Evolutionary conservation across 2,888 invertebrate genomes (phyloP).

Genomic region (Silvanus unidentatus): DNA sequence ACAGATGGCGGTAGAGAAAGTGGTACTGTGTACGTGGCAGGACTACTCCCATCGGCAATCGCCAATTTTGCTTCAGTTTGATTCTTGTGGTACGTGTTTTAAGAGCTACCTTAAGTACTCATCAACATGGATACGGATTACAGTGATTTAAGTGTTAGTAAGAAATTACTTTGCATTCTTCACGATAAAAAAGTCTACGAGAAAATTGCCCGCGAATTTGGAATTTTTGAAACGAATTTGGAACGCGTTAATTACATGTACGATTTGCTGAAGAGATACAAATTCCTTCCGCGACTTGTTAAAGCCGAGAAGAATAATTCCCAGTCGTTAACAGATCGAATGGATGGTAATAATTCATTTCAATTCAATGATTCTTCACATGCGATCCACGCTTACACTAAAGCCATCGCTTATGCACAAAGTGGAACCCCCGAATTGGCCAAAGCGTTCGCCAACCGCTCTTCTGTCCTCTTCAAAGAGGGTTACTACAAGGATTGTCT

Average conservation of each 20-base stretch:
- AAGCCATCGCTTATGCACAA: slow-evolving; percentile 60
- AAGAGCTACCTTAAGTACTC: too few relatives aligned
- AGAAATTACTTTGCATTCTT: too few relatives aligned
- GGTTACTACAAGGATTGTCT: slow-evolving; percentile 61
- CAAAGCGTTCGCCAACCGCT: slow-evolving; percentile 69
- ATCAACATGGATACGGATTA: too few relatives aligned
- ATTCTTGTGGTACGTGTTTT: too few relatives aligned
- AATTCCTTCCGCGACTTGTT: slow-evolving; percentile 43
- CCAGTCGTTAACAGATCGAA: slow-evolving; percentile 23
- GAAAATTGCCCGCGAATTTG: too few relatives aligned
- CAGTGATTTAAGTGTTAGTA: too few relatives aligned
- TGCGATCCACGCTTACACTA: slow-evolving; percentile 54
- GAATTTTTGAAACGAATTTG: slow-evolving; percentile 44
- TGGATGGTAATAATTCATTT: slow-evolving; percentile 35
- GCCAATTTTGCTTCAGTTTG: too few relatives aligned
- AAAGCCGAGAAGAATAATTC: slow-evolving; percentile 33
- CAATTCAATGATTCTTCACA: too few relatives aligned
- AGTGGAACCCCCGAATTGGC: slow-evolving; percentile 53
- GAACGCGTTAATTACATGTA: slow-evolving; percentile 51
- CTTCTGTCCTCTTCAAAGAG: slow-evolving; percentile 64
- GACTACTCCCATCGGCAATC: too few relatives aligned
- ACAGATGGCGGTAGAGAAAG: too few relatives aligned
- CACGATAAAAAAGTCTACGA: too few relatives aligned
- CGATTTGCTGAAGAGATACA: slow-evolving; percentile 43
- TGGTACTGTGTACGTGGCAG: too few relatives aligned